phyloP scores from a whole-genome alignment of 2,797 vertebrate species.

The Brotula barbata region DNA sequence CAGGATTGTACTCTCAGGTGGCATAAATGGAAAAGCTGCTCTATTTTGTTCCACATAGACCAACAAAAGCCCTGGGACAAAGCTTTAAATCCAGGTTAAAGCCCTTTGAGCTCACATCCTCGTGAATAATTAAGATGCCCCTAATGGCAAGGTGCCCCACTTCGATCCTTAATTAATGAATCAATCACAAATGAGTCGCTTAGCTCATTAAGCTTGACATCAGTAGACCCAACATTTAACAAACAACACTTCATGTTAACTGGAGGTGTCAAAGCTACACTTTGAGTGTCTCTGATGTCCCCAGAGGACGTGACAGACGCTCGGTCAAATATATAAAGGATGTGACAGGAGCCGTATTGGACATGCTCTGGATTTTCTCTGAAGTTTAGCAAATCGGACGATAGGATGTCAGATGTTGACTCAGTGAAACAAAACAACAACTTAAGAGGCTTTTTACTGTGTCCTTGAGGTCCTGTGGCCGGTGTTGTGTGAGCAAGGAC shows the following conservation, averaged over 20 bases:
- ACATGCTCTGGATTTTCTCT: too few species aligned
- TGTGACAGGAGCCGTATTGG: neutral
- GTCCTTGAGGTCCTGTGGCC: too few species aligned
- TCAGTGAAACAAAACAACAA: too few species aligned
- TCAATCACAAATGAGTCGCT: slow-evolving; percentile 72
- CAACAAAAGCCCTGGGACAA: slow-evolving; percentile 34
- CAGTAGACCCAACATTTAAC: slow-evolving; percentile 55
- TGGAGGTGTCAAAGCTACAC: slow-evolving; percentile 32
- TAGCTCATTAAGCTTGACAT: slow-evolving; percentile 66
- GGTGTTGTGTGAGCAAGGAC: neutral
- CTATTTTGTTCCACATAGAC: slow-evolving; percentile 4
- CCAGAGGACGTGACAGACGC: slow-evolving; percentile 6
- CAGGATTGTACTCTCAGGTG: too few species aligned
- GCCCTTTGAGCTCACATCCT: slow-evolving; percentile 59
- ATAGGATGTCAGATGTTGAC: too few species aligned
- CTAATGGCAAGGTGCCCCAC: slow-evolving; percentile 62
- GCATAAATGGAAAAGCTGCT: neutral
- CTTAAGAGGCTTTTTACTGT: too few species aligned
- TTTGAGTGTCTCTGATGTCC: slow-evolving; percentile 37
- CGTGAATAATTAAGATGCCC: slow-evolving; percentile 71
- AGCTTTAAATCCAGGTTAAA: slow-evolving; percentile 66
- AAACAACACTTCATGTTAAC: slow-evolving; percentile 46
- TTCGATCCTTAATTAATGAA: slow-evolving; percentile 72
- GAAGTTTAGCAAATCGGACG: too few species aligned
- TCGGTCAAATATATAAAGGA: too few species aligned